phyloP scores from a whole-genome alignment of 2,797 vertebrate genomes.

The Sebastes trivittatus region DNA sequence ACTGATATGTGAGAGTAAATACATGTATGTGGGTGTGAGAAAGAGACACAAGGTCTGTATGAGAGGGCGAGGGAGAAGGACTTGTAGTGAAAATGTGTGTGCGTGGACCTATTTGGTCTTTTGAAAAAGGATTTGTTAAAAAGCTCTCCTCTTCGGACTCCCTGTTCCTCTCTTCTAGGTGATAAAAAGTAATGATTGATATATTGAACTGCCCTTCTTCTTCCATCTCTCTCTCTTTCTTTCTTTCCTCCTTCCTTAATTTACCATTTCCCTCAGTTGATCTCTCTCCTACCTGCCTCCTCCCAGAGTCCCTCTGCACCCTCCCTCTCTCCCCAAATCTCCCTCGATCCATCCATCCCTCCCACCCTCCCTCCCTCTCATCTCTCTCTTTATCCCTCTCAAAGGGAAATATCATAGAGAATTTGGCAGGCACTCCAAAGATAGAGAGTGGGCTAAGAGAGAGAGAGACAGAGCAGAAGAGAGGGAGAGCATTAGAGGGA shows the following conservation, averaged over 20 bases:
- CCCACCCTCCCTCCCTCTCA: conserved; percentile 50
- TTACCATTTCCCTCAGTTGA: conserved; percentile 3
- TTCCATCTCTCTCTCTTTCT: neutral
- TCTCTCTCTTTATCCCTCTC: conserved; percentile 64
- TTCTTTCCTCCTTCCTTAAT: conserved; percentile 17
- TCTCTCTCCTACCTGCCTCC: conserved; percentile 23
- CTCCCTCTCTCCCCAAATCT: conserved; percentile 54
- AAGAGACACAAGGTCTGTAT: neutral
- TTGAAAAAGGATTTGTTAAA: conserved; percentile 14
- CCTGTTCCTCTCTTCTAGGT: neutral
- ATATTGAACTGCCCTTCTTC: neutral
- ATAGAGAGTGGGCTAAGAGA: conserved; percentile 53
- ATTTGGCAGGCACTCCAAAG: conserved; percentile 66
- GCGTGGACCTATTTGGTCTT: neutral
- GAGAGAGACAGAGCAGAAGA: conserved; percentile 7
- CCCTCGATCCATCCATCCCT: conserved; percentile 26
- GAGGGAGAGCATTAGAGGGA: conserved; percentile 29
- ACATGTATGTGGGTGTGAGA: conserved; percentile 7
- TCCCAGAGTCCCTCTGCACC: conserved; percentile 15
- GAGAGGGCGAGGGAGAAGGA: neutral
- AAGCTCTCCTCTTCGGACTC: neutral
- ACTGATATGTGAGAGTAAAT: neutral
- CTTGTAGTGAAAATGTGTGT: neutral
- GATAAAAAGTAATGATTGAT: conserved; percentile 25
- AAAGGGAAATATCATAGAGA: conserved; percentile 66